Base-by-base conservation (phyloP, 1,140 invertebrate species). In the Orius insidiosus region DNA sequence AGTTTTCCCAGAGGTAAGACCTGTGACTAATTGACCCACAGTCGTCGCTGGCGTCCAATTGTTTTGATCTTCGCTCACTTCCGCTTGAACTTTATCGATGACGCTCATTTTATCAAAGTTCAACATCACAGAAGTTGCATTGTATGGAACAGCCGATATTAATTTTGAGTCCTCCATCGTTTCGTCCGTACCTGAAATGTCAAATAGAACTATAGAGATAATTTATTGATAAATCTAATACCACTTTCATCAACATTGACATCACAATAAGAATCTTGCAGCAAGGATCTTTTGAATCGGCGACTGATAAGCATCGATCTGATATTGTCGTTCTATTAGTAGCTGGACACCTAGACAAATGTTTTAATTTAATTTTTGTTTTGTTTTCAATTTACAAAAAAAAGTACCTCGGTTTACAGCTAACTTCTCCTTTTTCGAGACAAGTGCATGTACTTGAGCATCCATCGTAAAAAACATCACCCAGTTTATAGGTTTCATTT, bases 191-290 rank as follows among this genome's bases (percentile, higher is more conserved):
- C 56, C 7, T 63, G 65, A 1, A 63, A 64, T 43, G 62, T 24
- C 24, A 24, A 24, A 24, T 24, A 4, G 24, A 24, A 3, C 24
- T 4, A 3, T 24, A 7, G 24, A 24, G 5, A 13, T 33, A n/a
- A 41, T n/a, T n/a, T 35, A 38, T 16, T 24, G 38, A 46, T 31
- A 44, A 31, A 13, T 8, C 11, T 11, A 4, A 6, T 13, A 47
- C 46, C 46, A 10, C 9, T 16, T 35, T 47, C 44, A 24, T 44
- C 45, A 18, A 32, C 40, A 18, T 50, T 50, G 2, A 85, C 80
- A 54, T 86, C 81, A 57, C 85, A 89, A 1, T 85, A 64, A 85
- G 76, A 50, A 85, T 71, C 34, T 78, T 83, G 54, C 87, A 90
- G 57, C 87, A 90, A 1, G 75, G 60, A 59, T 92, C 85, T 10